These are phyloP conservation scores for Gymnoscopelus braueri DNA, from an alignment of 2,797 vertebrate species.

Conservation along the genomic window DNA sequence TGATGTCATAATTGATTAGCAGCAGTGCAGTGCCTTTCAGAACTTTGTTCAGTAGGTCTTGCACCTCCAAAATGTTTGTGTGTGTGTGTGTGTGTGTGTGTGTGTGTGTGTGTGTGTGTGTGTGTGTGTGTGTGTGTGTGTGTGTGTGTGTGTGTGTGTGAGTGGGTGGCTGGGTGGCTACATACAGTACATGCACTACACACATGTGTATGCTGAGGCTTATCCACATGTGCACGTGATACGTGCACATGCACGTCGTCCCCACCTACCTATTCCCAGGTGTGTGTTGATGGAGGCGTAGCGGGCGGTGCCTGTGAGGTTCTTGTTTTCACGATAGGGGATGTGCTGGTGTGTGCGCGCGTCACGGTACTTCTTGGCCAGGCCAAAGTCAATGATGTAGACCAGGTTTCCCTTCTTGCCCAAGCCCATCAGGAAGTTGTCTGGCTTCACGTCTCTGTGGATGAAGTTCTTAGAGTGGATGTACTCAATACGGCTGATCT, in stretches of 20 bases:
- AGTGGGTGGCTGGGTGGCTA: too few species aligned
- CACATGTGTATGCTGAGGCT: too few species aligned
- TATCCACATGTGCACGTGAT: background rate
- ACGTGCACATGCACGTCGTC: slow-evolving; percentile 23
- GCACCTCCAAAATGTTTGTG: too few species aligned
- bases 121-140: too few species aligned
- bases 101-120: too few species aligned
- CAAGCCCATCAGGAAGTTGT: slow-evolving; percentile 98
- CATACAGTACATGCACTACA: too few species aligned
- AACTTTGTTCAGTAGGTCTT: too few species aligned
- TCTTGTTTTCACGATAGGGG: slow-evolving; percentile 97
- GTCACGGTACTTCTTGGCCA: slow-evolving; percentile 97
- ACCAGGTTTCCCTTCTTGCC: slow-evolving; percentile 98
- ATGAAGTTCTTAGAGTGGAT: slow-evolving; percentile 99
- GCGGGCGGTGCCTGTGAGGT: slow-evolving; percentile 95
- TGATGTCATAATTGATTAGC: too few species aligned
- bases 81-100: background rate
- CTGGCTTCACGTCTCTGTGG: slow-evolving; percentile 96
- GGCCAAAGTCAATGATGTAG: slow-evolving; percentile 96
- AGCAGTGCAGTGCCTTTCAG: too few species aligned
- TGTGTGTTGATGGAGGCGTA: slow-evolving; percentile 98
- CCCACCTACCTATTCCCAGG: slow-evolving; percentile 89
- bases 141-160: too few species aligned
- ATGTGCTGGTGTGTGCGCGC: slow-evolving; percentile 98
- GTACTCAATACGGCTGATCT: slow-evolving; percentile 98